These are phyloP conservation scores for Laticauda colubrina DNA, from an alignment of 2,113 vertebrate genomes.

Conservation along the genomic window DNA sequence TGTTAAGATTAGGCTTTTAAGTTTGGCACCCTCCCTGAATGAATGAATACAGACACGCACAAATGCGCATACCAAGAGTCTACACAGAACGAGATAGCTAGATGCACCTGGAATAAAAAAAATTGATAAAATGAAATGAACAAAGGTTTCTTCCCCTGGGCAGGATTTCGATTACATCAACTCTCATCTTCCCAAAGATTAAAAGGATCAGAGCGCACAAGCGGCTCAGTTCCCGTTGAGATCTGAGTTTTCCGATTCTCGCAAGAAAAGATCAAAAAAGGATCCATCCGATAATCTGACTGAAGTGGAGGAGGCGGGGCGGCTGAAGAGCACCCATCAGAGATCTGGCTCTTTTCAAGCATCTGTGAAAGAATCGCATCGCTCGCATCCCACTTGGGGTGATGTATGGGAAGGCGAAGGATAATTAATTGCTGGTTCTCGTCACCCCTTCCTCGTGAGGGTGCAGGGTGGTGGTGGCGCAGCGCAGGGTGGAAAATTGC, in stretches of 20 bases:
- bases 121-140: neutral
- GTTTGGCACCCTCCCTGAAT: neutral
- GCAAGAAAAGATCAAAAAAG: neutral
- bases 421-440: neutral
- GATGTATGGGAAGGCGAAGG: neutral
- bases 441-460: constrained; percentile 35
- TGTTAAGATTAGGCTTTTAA: neutral
- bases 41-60: neutral
- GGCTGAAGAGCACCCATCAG: neutral
- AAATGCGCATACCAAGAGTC: neutral
- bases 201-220: neutral
- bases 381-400: neutral
- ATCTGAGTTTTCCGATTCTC: neutral
- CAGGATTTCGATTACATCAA: neutral
- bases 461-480: neutral
- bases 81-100: neutral
- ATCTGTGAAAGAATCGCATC: neutral
- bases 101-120: neutral
- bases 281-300: neutral
- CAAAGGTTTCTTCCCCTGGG: neutral
- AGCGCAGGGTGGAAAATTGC: constrained; percentile 33
- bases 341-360: neutral
- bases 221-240: neutral
- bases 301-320: neutral
- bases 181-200: neutral